These are phyloP conservation scores for Acanthochromis polyacanthus DNA, from an alignment of 2,113 vertebrate species.

Conservation along the genomic window DNA sequence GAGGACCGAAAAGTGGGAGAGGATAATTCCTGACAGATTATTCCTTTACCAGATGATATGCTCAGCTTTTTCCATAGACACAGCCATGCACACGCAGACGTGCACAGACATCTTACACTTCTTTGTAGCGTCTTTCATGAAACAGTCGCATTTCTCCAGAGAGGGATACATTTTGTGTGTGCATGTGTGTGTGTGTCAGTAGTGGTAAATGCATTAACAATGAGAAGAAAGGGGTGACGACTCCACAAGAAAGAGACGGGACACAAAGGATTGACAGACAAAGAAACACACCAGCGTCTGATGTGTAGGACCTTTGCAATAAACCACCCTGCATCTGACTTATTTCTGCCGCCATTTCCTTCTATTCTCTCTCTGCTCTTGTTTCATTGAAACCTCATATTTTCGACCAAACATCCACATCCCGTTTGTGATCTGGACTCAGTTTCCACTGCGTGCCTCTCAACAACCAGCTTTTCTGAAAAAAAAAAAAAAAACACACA, in stretches of 20 bases:
- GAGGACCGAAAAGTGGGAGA: slow-evolving; percentile 38
- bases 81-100: slow-evolving; percentile 26
- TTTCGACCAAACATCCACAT: slow-evolving; percentile 16
- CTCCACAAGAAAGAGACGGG: slow-evolving; percentile 12
- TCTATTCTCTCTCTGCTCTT: not conserved
- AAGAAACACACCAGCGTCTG: slow-evolving; percentile 42
- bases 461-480: slow-evolving; percentile 10
- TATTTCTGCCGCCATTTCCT: slow-evolving; percentile 44
- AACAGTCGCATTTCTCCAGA: slow-evolving; percentile 36
- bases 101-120: slow-evolving; percentile 38
- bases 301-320: slow-evolving; percentile 33
- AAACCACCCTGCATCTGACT: slow-evolving; percentile 28
- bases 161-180: slow-evolving; percentile 22
- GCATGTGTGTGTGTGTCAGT: slow-evolving; percentile 6
- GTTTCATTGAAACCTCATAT: slow-evolving; percentile 11
- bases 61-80: slow-evolving; percentile 78
- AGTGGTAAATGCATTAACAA: slow-evolving; percentile 72
- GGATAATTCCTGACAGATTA: slow-evolving; percentile 60
- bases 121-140: slow-evolving; percentile 58
- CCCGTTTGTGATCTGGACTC: slow-evolving; percentile 14
- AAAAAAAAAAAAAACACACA: no score
- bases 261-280: slow-evolving; percentile 34
- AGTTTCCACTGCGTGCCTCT: slow-evolving; percentile 2
- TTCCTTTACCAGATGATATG: slow-evolving; percentile 77
- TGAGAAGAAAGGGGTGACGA: slow-evolving; percentile 36